Conservation (phyloP, 2,113 vertebrate species). For the Plecturocebus donacophilus region DNA sequence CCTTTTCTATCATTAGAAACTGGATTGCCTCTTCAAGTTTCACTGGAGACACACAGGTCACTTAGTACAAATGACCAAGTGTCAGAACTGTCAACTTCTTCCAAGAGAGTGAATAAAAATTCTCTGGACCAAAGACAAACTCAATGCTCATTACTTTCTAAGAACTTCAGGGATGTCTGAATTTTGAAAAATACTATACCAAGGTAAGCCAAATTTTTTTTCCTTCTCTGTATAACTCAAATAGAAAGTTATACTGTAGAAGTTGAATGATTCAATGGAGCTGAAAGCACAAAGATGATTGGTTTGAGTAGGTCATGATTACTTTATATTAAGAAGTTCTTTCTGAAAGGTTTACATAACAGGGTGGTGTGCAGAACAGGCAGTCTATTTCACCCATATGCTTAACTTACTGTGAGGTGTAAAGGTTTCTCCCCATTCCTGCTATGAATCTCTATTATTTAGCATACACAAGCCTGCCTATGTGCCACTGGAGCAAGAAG, state of each 20-base stretch:
- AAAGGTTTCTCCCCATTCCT: background rate
- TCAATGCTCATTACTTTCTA: conserved; percentile 38
- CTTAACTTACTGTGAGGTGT: background rate
- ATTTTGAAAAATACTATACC: conserved; percentile 24
- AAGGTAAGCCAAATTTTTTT: background rate
- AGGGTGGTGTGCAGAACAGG: background rate
- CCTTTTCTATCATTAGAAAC: background rate
- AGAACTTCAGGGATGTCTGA: conserved; percentile 17
- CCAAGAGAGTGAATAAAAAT: conserved; percentile 12
- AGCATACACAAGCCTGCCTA: background rate
- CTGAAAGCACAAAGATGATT: background rate
- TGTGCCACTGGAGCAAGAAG: background rate
- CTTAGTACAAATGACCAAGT: conserved; percentile 50
- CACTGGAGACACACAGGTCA: background rate
- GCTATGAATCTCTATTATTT: background rate
- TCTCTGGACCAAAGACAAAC: conserved; percentile 26
- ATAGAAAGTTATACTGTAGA: background rate
- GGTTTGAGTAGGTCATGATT: conserved; percentile 23
- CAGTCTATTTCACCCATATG: background rate
- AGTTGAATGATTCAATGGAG: background rate
- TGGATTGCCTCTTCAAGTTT: background rate
- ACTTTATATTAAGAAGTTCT: conserved; percentile 20
- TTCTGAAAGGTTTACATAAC: background rate
- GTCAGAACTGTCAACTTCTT: background rate
- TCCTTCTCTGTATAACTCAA: background rate